A percentile compares a stretch with the other conserved stretches of the same genome.
These are phyloP conservation scores for Apodemus agrarius DNA, from an alignment of 2,797 vertebrate species.

Conservation along the genomic window DNA sequence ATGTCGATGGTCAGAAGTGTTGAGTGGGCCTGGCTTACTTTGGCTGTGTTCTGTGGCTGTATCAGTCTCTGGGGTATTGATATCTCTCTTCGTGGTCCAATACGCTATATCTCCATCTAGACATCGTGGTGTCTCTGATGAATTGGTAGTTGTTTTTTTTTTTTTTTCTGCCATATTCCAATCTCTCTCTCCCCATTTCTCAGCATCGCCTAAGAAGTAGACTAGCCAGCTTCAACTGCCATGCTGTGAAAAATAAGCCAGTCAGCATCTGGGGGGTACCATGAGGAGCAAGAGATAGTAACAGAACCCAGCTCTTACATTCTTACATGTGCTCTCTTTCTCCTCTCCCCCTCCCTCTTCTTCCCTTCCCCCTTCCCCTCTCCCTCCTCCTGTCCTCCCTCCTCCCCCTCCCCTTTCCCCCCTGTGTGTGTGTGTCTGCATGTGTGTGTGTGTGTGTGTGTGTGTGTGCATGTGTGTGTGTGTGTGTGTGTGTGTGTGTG, in stretches of 20 bases:
- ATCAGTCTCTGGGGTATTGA: neutral
- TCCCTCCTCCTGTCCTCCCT: too few species aligned
- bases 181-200: slow-evolving; percentile 58
- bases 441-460: neutral
- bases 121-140: neutral
- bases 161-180: slow-evolving; percentile 1
- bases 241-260: slow-evolving; percentile 70
- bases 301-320: slow-evolving; percentile 19
- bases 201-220: slow-evolving; percentile 44
- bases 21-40: neutral
- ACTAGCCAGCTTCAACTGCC: slow-evolving; percentile 53
- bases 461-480: neutral
- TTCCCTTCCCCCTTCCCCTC: too few species aligned
- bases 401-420: too few species aligned
- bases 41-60: neutral
- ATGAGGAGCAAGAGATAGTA: slow-evolving; percentile 39
- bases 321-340: neutral
- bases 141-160: slow-evolving; percentile 16
- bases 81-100: neutral
- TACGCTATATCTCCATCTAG: slow-evolving; percentile 31
- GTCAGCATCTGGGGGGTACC: slow-evolving; percentile 16
- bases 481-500: neutral
- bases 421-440: neutral
- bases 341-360: too few species aligned
- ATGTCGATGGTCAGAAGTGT: neutral